Base-by-base conservation (phyloP, 2,797 vertebrate genomes). In the Semotilus atromaculatus region DNA sequence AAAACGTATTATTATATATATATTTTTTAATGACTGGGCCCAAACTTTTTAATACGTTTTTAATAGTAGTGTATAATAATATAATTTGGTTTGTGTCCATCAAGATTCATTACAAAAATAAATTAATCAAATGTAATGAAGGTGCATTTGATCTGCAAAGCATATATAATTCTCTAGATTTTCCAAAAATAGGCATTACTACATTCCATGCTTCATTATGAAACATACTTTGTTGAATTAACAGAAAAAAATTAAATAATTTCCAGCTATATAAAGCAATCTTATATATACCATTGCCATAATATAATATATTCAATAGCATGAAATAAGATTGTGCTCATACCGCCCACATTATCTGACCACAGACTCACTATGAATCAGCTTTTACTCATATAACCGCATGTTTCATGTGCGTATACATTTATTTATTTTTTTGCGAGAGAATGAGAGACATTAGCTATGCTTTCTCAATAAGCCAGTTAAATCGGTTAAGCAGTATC, bases 381-480 rank as follows among this genome's bases (percentile, higher is more conserved):
- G n/a, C 72, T 62, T 85, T 51, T 19, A 26, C 43, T 86, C 51
- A 83, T 34, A 80, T 19, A 29, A 58, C 67, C 31, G 4, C 18
- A 45, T 83, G 34, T 38, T 29, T 8, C 36, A 78, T 80, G 38
- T 67, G 36, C 3, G 45, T 45, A 78, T 38, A 38, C 55, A 66
- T 21, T 34, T 48, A 1, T 70, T 16, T 38, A 48, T 45, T 16
- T 70, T 38, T 40, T 26, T 19, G 7, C 19, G 18, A 79, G 21
- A 58, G 80, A 60, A 62, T 82, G n/a, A 71, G n/a, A 26, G 29
- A 83, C 70, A 85, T 60, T 64, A 79, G 58, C 26, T 34, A 36
- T 75, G 43, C 68, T 60, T 71, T 38, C 26, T 78, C 40, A 77
- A 71, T 62, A 75, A 67, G 45, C 45, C 60, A 51, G 14, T 73